Percentiles rank a stretch among this genome's conserved stretches.
Evolutionary conservation across 2,113 vertebrate genomes (phyloP).

Genomic region (Corydoras sp.): DNA sequence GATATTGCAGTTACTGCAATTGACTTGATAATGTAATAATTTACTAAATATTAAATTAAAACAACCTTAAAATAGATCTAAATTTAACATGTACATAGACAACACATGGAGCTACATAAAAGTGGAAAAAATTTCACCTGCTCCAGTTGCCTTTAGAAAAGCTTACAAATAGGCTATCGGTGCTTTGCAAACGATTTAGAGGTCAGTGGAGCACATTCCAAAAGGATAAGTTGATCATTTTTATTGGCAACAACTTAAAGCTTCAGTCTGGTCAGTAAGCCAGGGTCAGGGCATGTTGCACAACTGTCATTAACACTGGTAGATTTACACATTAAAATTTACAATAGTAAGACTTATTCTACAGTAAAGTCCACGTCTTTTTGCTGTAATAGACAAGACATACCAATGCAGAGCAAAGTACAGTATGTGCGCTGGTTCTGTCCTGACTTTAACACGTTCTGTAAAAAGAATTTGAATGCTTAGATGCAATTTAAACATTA

Average conservation of each 20-base stretch:
- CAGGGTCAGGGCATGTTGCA: neutral
- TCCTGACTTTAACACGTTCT: too few relatives aligned
- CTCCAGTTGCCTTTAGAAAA: neutral
- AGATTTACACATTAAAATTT: neutral
- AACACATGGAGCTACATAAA: neutral
- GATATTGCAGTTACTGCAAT: too few relatives aligned
- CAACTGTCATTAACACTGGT: neutral
- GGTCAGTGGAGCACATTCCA: constrained; percentile 12
- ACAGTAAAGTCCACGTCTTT: too few relatives aligned
- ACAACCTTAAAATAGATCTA: too few relatives aligned
- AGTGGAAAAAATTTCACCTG: neutral
- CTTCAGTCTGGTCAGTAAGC: constrained; percentile 6
- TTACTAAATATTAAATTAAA: too few relatives aligned
- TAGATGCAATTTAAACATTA: too few relatives aligned
- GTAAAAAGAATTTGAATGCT: too few relatives aligned
- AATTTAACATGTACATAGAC: neutral
- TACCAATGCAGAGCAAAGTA: too few relatives aligned
- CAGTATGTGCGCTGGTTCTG: too few relatives aligned
- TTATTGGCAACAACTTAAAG: neutral
- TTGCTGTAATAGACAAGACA: too few relatives aligned
- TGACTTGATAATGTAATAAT: too few relatives aligned
- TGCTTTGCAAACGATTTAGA: constrained; percentile 1
- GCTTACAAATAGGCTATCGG: constrained; percentile 5
- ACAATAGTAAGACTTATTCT: neutral
- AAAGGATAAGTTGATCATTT: constrained; percentile 5